Evolutionary conservation across 2,888 invertebrate genomes (phyloP), one percentile per base, ranked within the genome.

Genomic region (Pollenia amentaria): DNA sequence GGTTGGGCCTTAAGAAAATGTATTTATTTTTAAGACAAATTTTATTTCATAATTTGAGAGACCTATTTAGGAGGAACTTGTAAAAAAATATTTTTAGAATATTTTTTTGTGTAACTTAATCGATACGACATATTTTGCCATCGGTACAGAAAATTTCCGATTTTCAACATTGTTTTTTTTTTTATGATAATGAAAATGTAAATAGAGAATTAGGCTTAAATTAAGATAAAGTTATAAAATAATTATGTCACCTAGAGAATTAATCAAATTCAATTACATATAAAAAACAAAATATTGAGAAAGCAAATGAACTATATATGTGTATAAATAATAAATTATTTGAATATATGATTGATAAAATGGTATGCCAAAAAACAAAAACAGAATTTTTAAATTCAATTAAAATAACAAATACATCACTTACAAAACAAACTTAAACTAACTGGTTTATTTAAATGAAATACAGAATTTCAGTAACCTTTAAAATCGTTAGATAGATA

Each of bases 281-380:
- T 62, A 67, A 42, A 75, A 86, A 83, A 75, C 11, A 70, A 65
- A 72, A 65, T 48, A 46, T 64, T 40, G 11, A 70, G 44, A 40
- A 85, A 85, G 73, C 82, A 85, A 85, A 85, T 72, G 78, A 85
- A 85, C 82, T 85, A 85, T 82, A 82, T 85, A 77, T 84, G 65
- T 73, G 55, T 77, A 81, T 48, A 86, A 73, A 51, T 77, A 72
- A 64, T 60, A 57, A 81, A 64, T 64, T 60, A 65, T 46, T 55
- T 60, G 12, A 65, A 48, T 38, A 55, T 55, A 77, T 18, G n/a
- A 70, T 42, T 48, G 40, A 77, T 51, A 60, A 75, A 64, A 85
- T 62, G 44, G 75, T 72, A 81, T 75, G 69, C 77, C 57, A 76
- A 85, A 77, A 72, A 77, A n/a, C 51, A 51, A 73, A 57, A 21